phyloP scores from a whole-genome alignment of 2,113 vertebrate genomes.

The human region GRCh38 chr14:84050501-84051000 shows the following conservation, averaged over 20 bases:
- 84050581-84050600: not conserved
- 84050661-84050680: not conserved
- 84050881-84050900: not conserved
- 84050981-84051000: not conserved
- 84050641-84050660: not conserved
- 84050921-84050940: not conserved
- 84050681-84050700: accelerated
- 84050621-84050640: not conserved
- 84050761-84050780: not conserved
- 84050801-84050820: not conserved
- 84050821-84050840: not conserved
- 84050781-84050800: not conserved
- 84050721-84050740: not conserved
- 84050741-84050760: not conserved
- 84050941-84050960: not conserved
- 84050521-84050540: not conserved
- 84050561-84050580: not conserved
- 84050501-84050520: not conserved
- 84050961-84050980: not conserved
- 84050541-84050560: not conserved
- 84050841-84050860: not conserved
- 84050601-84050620: not conserved
- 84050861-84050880: not conserved
- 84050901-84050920: not conserved
- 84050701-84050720: not conserved